Evolutionary conservation across 92 coral and sea anemone species (phyloP).

Genomic region (Epizoanthus illoricatus): DNA sequence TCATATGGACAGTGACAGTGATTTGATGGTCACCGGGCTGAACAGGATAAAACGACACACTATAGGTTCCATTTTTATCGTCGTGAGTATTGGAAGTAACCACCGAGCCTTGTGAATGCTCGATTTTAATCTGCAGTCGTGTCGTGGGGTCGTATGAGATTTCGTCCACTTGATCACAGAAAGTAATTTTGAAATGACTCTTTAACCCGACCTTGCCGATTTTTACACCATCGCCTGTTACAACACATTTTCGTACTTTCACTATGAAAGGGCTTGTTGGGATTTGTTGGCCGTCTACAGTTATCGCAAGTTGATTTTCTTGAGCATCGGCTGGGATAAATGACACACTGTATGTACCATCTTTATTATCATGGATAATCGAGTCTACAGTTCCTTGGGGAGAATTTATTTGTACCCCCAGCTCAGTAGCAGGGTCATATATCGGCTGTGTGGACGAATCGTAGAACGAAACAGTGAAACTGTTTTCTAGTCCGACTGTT

Average conservation of each 20-base stretch:
- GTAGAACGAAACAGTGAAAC: constrained; percentile 10
- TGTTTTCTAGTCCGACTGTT: constrained; percentile 37
- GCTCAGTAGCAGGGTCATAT: constrained; percentile 20
- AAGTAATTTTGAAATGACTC: constrained; percentile 23
- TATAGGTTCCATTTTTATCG: constrained; percentile 41
- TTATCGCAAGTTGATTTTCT: constrained; percentile 18
- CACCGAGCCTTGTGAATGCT: constrained; percentile 26
- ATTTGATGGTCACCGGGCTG: constrained; percentile 32
- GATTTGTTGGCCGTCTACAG: constrained; percentile 26
- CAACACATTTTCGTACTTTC: constrained; percentile 20
- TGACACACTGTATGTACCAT: constrained; percentile 18
- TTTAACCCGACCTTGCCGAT: constrained; percentile 12
- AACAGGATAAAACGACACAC: constrained; percentile 34
- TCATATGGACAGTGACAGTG: constrained; percentile 26
- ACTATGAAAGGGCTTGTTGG: constrained; percentile 29
- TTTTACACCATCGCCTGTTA: constrained; percentile 28
- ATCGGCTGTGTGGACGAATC: constrained; percentile 1
- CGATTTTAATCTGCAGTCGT: constrained; percentile 14
- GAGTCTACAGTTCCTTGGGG: not conserved
- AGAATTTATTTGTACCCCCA: constrained; percentile 11
- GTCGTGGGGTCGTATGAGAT: constrained; percentile 14
- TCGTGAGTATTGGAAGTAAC: constrained; percentile 12
- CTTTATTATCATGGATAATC: constrained; percentile 8
- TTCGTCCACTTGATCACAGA: constrained; percentile 6
- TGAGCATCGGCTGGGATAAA: constrained; percentile 27